Conservation (phyloP, 2,113 vertebrate species). For the Noturus placidus region DNA sequence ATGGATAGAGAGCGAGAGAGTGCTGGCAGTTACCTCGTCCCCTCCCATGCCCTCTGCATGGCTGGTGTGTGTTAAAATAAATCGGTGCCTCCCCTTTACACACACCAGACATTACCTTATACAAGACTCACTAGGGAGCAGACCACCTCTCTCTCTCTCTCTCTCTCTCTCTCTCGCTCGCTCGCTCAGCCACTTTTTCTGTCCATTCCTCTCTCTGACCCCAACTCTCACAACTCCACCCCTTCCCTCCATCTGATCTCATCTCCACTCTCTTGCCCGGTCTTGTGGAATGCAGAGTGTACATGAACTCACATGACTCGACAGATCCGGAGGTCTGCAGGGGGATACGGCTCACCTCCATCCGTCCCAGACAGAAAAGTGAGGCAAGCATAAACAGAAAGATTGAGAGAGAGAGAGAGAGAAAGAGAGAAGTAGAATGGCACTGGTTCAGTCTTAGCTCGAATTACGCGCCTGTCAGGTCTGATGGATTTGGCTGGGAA, state of each 20-base stretch:
- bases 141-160: constrained; percentile 77
- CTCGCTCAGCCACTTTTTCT: constrained; percentile 69
- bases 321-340: constrained; percentile 86
- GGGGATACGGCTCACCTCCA: constrained; percentile 72
- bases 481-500: constrained; percentile 95
- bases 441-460: constrained; percentile 75
- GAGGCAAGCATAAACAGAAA: constrained; percentile 63
- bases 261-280: constrained; percentile 63
- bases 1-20: constrained; percentile 36
- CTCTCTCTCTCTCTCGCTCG: constrained; percentile 69
- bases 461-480: constrained; percentile 88
- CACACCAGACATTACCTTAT: constrained; percentile 95
- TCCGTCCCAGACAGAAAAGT: constrained; percentile 69
- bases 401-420: constrained; percentile 65
- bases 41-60: constrained; percentile 58
- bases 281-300: constrained; percentile 71
- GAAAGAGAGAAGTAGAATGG: constrained; percentile 37
- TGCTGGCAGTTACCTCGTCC: constrained; percentile 47
- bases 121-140: constrained; percentile 82
- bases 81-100: constrained; percentile 77
- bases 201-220: constrained; percentile 57
- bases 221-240: constrained; percentile 40
- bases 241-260: constrained; percentile 31
- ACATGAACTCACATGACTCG: constrained; percentile 98
- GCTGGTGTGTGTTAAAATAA: constrained; percentile 79